A percentile compares a stretch with the other conserved stretches of the same genome.
phyloP scores from a whole-genome alignment of 2,113 vertebrate genomes.

The Tupaia chinensis region DNA sequence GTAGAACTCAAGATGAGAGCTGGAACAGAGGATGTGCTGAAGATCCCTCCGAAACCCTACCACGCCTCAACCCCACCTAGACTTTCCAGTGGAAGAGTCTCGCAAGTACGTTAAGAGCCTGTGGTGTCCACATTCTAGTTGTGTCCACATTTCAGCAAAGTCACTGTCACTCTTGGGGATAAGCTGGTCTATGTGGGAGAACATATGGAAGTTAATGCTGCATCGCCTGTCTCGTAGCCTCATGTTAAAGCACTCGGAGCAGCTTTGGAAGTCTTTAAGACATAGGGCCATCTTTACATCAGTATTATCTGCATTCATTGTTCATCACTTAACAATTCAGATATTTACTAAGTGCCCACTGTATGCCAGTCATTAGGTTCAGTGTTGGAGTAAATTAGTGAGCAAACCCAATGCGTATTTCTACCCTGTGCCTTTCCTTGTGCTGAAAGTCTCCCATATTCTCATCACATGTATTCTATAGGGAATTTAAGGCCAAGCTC shows the following conservation, averaged over 20 bases:
- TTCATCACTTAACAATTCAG: neutral
- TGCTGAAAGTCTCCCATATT: neutral
- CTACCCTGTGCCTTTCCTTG: neutral
- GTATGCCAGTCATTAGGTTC: neutral
- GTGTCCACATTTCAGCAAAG: neutral
- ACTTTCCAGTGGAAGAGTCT: neutral
- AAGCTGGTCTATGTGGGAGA: neutral
- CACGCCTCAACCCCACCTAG: rapidly evolving
- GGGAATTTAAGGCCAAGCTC: neutral
- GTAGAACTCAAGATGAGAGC: neutral
- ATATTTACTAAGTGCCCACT: neutral
- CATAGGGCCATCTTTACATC: neutral
- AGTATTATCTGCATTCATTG: neutral
- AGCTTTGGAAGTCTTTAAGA: neutral
- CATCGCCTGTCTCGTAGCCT: neutral
- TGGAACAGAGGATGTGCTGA: neutral
- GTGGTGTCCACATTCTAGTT: neutral
- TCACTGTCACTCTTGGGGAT: neutral
- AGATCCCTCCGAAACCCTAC: too few relatives aligned
- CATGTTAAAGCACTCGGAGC: neutral
- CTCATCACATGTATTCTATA: neutral
- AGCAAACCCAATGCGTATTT: neutral
- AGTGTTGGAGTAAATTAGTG: neutral
- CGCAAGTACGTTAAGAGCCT: neutral
- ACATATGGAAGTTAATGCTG: neutral